Evolutionary conservation across 2,113 vertebrate genomes (phyloP).

Genomic region (Eupsittula cactorum): DNA sequence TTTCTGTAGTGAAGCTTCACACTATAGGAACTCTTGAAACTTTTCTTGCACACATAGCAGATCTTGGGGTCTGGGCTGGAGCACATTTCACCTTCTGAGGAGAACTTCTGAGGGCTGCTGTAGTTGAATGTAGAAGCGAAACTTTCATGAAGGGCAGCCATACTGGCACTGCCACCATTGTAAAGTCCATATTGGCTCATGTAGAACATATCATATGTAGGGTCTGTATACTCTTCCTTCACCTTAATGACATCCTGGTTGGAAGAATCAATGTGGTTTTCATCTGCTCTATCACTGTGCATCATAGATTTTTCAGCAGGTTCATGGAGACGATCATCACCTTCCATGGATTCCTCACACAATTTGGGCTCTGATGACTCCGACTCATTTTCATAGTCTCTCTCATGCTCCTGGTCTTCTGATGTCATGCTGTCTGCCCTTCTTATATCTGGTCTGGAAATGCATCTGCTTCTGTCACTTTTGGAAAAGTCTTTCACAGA

Average conservation of each 20-base stretch:
- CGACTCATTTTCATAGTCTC: slow-evolving; percentile 98
- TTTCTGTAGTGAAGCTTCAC: slow-evolving; percentile 99
- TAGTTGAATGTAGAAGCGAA: slow-evolving; percentile 95
- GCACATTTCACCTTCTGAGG: slow-evolving; percentile 94
- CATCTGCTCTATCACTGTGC: slow-evolving; percentile 82
- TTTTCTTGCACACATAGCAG: slow-evolving; percentile 99
- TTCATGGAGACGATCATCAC: slow-evolving; percentile 81
- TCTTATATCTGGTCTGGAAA: slow-evolving; percentile 85
- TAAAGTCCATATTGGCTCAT: slow-evolving; percentile 99
- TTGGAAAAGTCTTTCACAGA: slow-evolving; percentile 91
- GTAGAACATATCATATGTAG: slow-evolving; percentile 99
- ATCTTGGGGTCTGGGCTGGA: slow-evolving; percentile 98
- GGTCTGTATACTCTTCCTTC: slow-evolving; percentile 96
- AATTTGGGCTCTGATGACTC: slow-evolving; percentile 94
- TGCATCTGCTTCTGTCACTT: slow-evolving; percentile 82
- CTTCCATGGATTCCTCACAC: slow-evolving; percentile 92
- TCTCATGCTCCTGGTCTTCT: slow-evolving; percentile 95
- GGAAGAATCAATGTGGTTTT: slow-evolving; percentile 86
- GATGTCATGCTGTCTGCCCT: slow-evolving; percentile 96
- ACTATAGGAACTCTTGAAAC: slow-evolving; percentile 99
- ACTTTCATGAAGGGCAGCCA: slow-evolving; percentile 96
- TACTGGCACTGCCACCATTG: slow-evolving; percentile 89
- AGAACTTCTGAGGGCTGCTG: slow-evolving; percentile 95
- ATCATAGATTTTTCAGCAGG: slow-evolving; percentile 76
- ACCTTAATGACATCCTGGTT: slow-evolving; percentile 91